Base-by-base conservation (phyloP, 2,888 invertebrate species). In the Sphaeridia pumilis region DNA sequence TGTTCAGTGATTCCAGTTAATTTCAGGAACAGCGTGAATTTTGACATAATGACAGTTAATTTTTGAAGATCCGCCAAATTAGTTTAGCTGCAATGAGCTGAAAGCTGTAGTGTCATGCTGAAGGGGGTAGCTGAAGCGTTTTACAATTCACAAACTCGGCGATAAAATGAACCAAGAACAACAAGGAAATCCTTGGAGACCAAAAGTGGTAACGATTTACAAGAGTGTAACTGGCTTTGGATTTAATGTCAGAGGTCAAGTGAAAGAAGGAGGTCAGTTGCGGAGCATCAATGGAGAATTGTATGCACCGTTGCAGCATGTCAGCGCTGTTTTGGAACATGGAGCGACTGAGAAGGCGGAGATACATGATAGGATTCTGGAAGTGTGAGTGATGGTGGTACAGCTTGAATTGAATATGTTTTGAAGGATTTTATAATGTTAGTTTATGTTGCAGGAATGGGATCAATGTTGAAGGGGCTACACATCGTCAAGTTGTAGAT, bases 201-300 rank as follows among this genome's bases (percentile, higher is more conserved):
- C 93, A 61, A 82, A 92, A 68, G 84, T 87, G 67, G 92, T 94
- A 67, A 87, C 86, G 67, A 89, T 94, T 69, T 84, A 84, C 72
- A 94, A 94, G 78, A 88, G 88, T 54, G 90, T 92, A 71, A 92
- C 93, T 67, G 98, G 98, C 57, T 99, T 99, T 73, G 98, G 98
- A 68, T 99, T 99, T 76, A 98, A 99, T 75, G 97, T 99, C 66
- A 84, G 97, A 68, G 98, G 98, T 67, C 98, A 99, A 79, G 95
- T 99, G 68, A 94, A 93, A 72, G 98, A 98, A 76, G 98, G 98
- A 72, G 98, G 98, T 64, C 97, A 97, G 75, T 75, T 98, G 69
- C 79, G 87, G 71, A 93, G 94, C 73, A 95, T 99, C 70, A 97
- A 97, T 75, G 98, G 98, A 56, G 90, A 95, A 74, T 77, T 98